Percentiles rank a stretch among this genome's conserved stretches.
These are phyloP conservation scores for Pyrrhura leucotis DNA, from an alignment of 2,797 vertebrate genomes.

Conservation along the genomic window DNA sequence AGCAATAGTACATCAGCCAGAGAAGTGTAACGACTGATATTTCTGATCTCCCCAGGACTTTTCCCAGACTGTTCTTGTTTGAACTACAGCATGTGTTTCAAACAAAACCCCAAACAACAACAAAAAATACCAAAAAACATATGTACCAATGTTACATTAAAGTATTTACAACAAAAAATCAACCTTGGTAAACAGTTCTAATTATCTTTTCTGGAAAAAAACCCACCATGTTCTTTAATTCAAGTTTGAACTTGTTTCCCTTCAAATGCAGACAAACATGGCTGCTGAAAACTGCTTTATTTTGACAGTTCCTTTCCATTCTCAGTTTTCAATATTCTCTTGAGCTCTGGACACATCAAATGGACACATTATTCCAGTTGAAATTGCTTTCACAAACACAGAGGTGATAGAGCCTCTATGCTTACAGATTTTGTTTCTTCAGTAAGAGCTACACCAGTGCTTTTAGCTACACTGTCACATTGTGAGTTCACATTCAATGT, in stretches of 20 bases:
- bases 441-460: background rate
- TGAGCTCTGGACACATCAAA: background rate
- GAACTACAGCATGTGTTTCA: background rate
- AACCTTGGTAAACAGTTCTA: background rate
- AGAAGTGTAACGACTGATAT: background rate
- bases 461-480: background rate
- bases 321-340: background rate
- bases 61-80: background rate
- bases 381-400: background rate
- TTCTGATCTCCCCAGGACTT: background rate
- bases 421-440: background rate
- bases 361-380: background rate
- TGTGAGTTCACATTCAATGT: background rate
- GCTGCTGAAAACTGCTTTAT: background rate
- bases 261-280: background rate
- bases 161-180: background rate
- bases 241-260: background rate
- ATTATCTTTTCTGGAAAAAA: background rate
- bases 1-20: background rate
- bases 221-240: rapidly evolving
- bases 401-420: background rate
- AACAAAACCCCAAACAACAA: background rate
- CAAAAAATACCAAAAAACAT: rapidly evolving
- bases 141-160: background rate
- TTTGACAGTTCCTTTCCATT: background rate